Evolutionary conservation across 2,113 vertebrate genomes (phyloP), one percentile per base, ranked within the genome.

Genomic region (Pseudopodoces humilis): DNA sequence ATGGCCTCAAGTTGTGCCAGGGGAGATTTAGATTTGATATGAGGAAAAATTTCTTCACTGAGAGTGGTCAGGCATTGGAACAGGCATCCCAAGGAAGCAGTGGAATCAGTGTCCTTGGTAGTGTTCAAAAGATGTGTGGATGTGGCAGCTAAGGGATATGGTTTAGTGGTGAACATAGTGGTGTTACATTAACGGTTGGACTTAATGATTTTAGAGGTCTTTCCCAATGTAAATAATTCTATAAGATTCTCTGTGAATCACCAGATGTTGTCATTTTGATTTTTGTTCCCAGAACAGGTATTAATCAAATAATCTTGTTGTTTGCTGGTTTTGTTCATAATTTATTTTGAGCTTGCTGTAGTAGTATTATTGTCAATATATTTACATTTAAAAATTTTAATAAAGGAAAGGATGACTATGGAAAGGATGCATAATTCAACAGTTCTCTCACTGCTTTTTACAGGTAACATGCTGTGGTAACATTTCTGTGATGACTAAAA

Each of bases 331-430:
- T 88, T 83, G 72, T 68, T 94, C 68, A 58, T 88, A 58, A 93
- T 83, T 92, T 74, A 86, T 71, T 93, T 71, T 68, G 49, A 92
- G 12, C 65, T 88, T 86, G 23, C 25, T 6, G 6, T 18, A 71
- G 46, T 55, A 86, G 56, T 55, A 64, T 33, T 55, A 31, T 5
- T 77, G 78, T 44, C 50, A 47, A 63, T 59, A 69, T 49, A 70
- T 53, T 90, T 75, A 92, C 72, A 78, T 37, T 64, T 23, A 6
- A 55, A 69, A 84, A 10, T 23, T 80, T 78, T 59, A 90, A 74
- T 74, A 90, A 86, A 88, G 59, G 64, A 41, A 64, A 83, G 60
- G n/a, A 83, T 41, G 8, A 56, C 43, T 71, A 46, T 15, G 60
- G 56, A 93, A 75, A 75, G 22, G 39, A 44, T 9, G 37, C 55